Evolutionary conservation across 30 jellyfish, hydroid and myxozoan species (phyloP).

Genomic region (Chrysaora quinquecirrha): DNA sequence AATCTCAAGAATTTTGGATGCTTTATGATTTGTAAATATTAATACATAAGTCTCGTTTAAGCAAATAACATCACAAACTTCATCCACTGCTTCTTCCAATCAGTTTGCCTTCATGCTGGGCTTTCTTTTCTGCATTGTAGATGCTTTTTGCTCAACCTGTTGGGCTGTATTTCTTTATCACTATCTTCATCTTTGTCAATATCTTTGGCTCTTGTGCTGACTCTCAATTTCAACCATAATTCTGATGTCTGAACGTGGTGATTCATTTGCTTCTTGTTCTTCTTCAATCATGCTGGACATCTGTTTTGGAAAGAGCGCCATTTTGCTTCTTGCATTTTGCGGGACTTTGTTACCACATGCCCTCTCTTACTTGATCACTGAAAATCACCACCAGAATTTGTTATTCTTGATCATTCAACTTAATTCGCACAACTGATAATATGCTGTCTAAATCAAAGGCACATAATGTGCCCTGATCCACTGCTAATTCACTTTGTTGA

Average conservation of each 20-base stretch:
- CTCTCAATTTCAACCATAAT: conserved; percentile 6
- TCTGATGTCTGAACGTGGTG: neutral
- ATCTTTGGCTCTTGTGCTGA: neutral
- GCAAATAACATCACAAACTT: conserved; percentile 8
- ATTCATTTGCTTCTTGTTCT: neutral
- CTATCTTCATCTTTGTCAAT: neutral
- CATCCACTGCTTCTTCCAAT: conserved; percentile 22
- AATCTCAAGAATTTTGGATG: conserved; percentile 26
- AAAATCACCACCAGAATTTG: neutral
- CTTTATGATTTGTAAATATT: conserved; percentile 29
- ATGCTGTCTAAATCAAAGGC: conserved; percentile 35
- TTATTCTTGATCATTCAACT: neutral
- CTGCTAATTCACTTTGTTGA: neutral
- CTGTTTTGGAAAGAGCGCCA: neutral
- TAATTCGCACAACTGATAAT: conserved; percentile 25
- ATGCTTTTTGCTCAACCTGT: neutral
- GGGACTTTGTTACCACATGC: conserved; percentile 2
- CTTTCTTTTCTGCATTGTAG: conserved; percentile 27
- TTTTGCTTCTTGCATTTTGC: conserved; percentile 4
- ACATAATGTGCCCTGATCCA: conserved; percentile 1
- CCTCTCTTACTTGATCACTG: neutral
- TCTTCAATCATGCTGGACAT: neutral
- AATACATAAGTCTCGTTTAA: conserved; percentile 17
- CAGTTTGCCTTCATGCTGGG: conserved; percentile 32
- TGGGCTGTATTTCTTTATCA: conserved; percentile 23